phyloP scores from a whole-genome alignment of 2,113 vertebrate genomes.

The Psophia crepitans region DNA sequence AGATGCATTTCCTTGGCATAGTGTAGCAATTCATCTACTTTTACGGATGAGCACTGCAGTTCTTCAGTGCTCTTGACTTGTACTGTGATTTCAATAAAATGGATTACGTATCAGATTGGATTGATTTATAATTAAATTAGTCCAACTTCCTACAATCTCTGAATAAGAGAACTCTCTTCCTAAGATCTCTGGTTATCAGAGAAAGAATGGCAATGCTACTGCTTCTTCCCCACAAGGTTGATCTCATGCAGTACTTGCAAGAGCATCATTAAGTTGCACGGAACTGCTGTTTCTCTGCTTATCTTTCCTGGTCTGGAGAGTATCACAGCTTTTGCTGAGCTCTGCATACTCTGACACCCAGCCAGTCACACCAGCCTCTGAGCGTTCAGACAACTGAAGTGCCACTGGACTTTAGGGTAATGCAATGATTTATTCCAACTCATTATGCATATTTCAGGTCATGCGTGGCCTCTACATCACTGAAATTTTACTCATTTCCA shows the following conservation, averaged over 20 bases:
- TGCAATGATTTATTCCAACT: background rate
- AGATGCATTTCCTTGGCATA: constrained; percentile 35
- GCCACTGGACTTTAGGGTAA: background rate
- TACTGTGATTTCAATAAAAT: background rate
- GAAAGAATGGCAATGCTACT: background rate
- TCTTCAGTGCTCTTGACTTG: background rate
- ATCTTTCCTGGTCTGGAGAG: background rate
- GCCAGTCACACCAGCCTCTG: background rate
- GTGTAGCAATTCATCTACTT: background rate
- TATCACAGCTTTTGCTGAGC: background rate
- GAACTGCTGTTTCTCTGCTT: background rate
- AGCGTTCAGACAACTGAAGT: background rate
- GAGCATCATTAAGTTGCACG: background rate
- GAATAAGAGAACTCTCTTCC: constrained; percentile 8
- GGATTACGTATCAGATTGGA: background rate
- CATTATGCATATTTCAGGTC: background rate
- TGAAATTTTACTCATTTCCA: background rate
- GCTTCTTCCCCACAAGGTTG: background rate
- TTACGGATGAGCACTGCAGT: background rate
- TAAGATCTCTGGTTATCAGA: background rate
- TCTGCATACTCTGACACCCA: background rate
- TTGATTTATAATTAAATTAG: background rate
- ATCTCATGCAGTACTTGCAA: background rate
- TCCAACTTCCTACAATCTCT: background rate
- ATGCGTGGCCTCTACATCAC: background rate